These are phyloP conservation scores for Phoxinus dragarum DNA, from an alignment of 2,797 vertebrate genomes.

Conservation along the genomic window DNA sequence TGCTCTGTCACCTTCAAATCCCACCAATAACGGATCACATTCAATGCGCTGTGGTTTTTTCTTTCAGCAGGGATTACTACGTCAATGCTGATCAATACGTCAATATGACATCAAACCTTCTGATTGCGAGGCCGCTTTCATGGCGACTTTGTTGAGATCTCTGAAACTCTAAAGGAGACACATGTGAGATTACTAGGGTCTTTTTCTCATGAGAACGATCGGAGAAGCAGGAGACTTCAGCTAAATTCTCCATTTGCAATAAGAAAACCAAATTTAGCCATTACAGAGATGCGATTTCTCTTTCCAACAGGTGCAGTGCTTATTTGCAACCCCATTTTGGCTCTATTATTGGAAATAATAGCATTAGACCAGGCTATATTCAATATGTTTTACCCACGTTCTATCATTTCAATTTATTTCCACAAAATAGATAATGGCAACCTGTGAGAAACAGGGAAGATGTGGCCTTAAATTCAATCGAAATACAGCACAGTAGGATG, in stretches of 20 bases:
- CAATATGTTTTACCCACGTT: background rate
- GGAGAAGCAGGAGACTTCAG: background rate
- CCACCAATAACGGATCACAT: constrained; percentile 30
- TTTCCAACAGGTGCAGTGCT: constrained; percentile 5
- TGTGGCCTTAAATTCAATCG: background rate
- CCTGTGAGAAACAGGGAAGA: background rate
- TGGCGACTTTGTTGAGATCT: constrained; percentile 10
- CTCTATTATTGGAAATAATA: constrained; percentile 18
- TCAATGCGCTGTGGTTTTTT: background rate
- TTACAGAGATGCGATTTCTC: background rate
- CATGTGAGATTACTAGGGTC: background rate
- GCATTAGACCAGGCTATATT: constrained; percentile 1
- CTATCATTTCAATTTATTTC: constrained; percentile 29
- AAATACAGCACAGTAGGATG: constrained; percentile 1
- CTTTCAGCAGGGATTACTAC: background rate
- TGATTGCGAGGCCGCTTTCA: background rate
- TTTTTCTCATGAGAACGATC: constrained; percentile 15
- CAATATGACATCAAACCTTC: constrained; percentile 26
- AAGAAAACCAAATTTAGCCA: background rate
- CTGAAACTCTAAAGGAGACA: background rate
- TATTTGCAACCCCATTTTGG: constrained; percentile 23
- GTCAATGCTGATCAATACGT: constrained; percentile 33
- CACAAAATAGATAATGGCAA: background rate
- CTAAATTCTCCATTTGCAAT: background rate
- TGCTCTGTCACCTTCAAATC: constrained; percentile 6